These are phyloP conservation scores for Thalassophryne amazonica DNA, from an alignment of 2,797 vertebrate genomes.

Conservation along the genomic window DNA sequence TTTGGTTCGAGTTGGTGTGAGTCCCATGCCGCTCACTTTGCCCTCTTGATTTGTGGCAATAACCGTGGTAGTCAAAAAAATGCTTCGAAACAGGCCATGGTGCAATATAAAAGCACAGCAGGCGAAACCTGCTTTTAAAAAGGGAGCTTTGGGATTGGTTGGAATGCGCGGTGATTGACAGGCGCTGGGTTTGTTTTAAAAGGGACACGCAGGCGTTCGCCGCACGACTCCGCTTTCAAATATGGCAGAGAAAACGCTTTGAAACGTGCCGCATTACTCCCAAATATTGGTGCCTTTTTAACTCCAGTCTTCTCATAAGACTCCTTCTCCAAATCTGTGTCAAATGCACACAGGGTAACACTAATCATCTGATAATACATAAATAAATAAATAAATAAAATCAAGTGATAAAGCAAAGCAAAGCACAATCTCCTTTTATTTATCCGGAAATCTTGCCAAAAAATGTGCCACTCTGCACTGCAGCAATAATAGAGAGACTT, in stretches of 20 bases:
- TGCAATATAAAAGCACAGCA: conserved; percentile 99
- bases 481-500: conserved; percentile 36
- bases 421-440: conserved; percentile 33
- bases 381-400: conserved; percentile 29
- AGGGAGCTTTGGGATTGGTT: conserved; percentile 93
- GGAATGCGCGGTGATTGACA: conserved; percentile 91
- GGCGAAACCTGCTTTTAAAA: conserved; percentile 95
- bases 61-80: conserved; percentile 93
- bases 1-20: conserved; percentile 80
- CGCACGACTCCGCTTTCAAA: conserved; percentile 95
- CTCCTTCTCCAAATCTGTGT: conserved; percentile 12
- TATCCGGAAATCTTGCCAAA: conserved; percentile 26
- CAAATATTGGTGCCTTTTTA: conserved; percentile 71
- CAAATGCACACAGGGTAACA: conserved; percentile 27
- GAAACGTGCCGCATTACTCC: conserved; percentile 90
- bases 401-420: conserved; percentile 14
- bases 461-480: conserved; percentile 46
- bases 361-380: conserved; percentile 9
- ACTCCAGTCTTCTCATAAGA: conserved; percentile 55
- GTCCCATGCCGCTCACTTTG: conserved; percentile 85
- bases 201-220: conserved; percentile 95
- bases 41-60: conserved; percentile 93
- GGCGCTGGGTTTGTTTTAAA: conserved; percentile 96
- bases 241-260: conserved; percentile 94
- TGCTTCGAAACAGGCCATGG: conserved; percentile 94